Evolutionary conservation across 2,888 invertebrate species (phyloP).

Genomic region (Frankliniella fusca): DNA sequence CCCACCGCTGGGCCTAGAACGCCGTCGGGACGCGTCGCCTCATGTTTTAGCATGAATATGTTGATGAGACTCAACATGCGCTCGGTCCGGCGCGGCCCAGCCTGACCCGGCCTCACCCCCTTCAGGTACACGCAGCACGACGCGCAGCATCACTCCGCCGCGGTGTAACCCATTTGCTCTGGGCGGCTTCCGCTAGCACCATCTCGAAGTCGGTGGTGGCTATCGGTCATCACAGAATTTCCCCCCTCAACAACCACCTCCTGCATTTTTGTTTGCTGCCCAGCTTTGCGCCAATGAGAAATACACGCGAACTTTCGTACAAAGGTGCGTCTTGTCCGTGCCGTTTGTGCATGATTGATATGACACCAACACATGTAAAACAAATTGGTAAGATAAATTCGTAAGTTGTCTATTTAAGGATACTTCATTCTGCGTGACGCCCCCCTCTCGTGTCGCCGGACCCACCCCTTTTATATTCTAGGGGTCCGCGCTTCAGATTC

Average conservation of each 20-base stretch:
- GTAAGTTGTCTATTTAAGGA: no score
- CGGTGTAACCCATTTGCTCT: neutral
- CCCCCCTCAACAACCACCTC: no score
- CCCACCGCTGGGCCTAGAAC: no score
- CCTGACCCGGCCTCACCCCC: neutral
- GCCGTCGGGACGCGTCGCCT: neutral
- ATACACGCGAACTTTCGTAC: no score
- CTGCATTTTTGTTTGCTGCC: no score
- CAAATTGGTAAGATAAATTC: no score
- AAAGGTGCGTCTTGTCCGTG: no score
- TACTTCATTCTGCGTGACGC: neutral
- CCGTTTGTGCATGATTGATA: no score
- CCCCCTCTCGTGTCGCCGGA: neutral
- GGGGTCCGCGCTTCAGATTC: neutral
- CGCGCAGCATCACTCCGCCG: neutral
- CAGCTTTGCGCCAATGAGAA: no score
- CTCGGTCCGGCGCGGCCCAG: neutral
- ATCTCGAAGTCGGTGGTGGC: no score
- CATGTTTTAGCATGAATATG: constrained; percentile 6
- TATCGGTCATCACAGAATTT: no score
- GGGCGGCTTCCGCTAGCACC: neutral
- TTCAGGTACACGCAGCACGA: neutral
- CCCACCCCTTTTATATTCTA: neutral
- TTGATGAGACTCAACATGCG: neutral
- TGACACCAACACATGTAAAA: no score